Base-by-base conservation (phyloP, 2,113 vertebrate species). In the Naja naja region DNA sequence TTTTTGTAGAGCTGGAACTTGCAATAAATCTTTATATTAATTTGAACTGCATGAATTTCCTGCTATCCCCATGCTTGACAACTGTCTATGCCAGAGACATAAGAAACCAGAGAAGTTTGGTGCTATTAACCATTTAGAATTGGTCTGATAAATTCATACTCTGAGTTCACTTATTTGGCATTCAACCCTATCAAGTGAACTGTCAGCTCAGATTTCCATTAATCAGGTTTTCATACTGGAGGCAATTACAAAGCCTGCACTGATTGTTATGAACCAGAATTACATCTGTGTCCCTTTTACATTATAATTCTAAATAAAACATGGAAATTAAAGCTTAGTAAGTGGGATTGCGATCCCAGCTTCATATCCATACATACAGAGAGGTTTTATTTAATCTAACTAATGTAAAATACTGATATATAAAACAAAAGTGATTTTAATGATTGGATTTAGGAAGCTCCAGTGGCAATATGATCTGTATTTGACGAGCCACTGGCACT, bases 311-410 rank as follows among this genome's bases (percentile, higher is more conserved):
- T 52, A 81, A 60, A 90, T 12, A 86, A 93, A 86, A n/a, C 20
- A n/a, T 43, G 47, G 23, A 85, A 90, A 52, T 64, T 93, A 39
- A 56, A 90, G 86, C 45, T 43, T 23, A 49, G 1, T 60, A 60
- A 86, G 45, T 53, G n/a, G 22, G 12, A 47, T 58, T 90, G 22
- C 23, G 5, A 90, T 90, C 74, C 16, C 22, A 93, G 54, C 55
- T 86, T 53, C 90, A 92, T 91, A 96, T 95, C 89, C 88, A 93
- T 93, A 96, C 94, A 53, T 95, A 90, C 92, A 93, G 60, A 95
- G 94, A 95, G 94, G 54, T 96, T 96, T 96, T 97, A 96, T 98
- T 98, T 97, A 97, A 97, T 97, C 96, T 98, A 95, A 96, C 96
- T 97, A 95, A 96, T 88, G 93, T 27, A 94, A 94, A 87, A 52